A percentile compares a stretch with the other conserved stretches of the same genome.
phyloP scores from a whole-genome alignment of 2,888 invertebrate species.

The Odontothrips loti region DNA sequence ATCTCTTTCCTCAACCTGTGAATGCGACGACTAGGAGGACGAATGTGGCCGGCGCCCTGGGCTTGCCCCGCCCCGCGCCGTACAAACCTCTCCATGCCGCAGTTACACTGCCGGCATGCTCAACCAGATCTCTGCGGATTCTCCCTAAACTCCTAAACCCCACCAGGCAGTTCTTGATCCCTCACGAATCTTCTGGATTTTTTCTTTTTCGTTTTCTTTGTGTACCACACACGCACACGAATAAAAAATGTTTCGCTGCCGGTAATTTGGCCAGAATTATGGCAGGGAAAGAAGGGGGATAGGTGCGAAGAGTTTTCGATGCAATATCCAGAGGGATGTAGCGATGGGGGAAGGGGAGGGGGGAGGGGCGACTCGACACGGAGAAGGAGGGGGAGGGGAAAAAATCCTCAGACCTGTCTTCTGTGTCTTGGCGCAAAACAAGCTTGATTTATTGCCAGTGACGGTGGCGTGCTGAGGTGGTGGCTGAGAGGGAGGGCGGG shows the following conservation, averaged over 20 bases:
- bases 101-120: not conserved
- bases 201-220: not conserved
- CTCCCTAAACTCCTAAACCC: no score
- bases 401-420: slow-evolving; percentile 15
- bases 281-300: no score
- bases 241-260: not conserved
- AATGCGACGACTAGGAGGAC: not conserved
- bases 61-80: no score
- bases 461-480: not conserved
- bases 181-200: not conserved
- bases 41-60: not conserved
- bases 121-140: no score
- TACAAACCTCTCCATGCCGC: not conserved
- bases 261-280: no score
- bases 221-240: not conserved
- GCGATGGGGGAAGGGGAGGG: not conserved
- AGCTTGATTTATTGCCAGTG: slow-evolving; percentile 22
- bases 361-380: not conserved
- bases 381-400: not conserved
- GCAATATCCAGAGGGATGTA: no score
- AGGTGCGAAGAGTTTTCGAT: no score
- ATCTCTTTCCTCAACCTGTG: no score
- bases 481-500: not conserved
- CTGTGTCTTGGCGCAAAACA: slow-evolving; percentile 17
- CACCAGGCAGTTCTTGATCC: not conserved